phyloP scores from a whole-genome alignment of 2,113 vertebrate species.

The Arenaria interpres region DNA sequence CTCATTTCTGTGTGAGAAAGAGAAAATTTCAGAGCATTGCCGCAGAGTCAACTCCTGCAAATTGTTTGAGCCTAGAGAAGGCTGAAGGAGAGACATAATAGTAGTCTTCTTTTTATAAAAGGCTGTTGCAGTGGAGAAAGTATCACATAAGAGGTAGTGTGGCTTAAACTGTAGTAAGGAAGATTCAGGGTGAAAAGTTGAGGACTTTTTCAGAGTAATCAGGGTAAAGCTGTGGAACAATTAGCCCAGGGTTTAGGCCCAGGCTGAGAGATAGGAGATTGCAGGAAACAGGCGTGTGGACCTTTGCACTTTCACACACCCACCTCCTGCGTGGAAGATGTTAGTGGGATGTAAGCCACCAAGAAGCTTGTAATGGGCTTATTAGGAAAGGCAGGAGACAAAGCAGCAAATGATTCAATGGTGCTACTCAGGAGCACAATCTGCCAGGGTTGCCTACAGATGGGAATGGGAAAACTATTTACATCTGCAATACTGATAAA shows the following conservation, averaged over 20 bases:
- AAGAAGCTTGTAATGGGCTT: background rate
- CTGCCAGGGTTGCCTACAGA: background rate
- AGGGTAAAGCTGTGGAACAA: background rate
- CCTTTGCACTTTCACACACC: background rate
- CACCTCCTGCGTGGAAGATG: background rate
- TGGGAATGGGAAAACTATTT: background rate
- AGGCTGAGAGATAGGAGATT: background rate
- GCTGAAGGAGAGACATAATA: background rate
- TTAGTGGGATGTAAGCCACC: background rate
- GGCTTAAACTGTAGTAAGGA: background rate
- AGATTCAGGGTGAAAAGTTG: background rate
- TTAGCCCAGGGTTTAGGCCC: background rate
- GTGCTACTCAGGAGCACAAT: rapidly evolving
- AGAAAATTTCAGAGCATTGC: background rate
- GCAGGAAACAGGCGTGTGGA: background rate
- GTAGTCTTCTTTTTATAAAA: background rate
- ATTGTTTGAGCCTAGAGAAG: background rate
- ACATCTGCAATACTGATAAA: background rate
- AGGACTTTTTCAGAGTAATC: background rate
- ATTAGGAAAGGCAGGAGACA: background rate
- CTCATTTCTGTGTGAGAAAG: background rate
- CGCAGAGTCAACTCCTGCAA: rapidly evolving
- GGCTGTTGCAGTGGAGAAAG: background rate
- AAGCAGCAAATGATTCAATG: background rate
- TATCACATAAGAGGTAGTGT: background rate